Percentiles rank a stretch among this genome's conserved stretches.
Conservation (phyloP, 1,140 invertebrate genomes). For the Scaptomyza graminum region DNA sequence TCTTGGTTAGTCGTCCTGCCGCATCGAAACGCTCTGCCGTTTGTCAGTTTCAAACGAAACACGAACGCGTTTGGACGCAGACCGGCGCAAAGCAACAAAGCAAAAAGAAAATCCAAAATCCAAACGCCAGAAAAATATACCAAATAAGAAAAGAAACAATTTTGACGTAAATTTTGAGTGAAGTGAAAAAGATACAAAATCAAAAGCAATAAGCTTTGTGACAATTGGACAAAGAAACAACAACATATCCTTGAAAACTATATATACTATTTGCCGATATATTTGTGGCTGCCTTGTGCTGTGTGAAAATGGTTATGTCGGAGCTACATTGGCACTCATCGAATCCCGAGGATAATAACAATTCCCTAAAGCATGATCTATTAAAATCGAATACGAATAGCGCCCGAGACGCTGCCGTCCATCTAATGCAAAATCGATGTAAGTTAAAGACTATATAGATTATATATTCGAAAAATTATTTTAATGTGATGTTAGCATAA, state of each 20-base stretch:
- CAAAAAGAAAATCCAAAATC: slow-evolving; percentile 4
- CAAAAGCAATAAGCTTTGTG: slow-evolving; percentile 8
- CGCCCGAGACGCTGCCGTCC: slow-evolving; percentile 66
- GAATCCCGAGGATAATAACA: slow-evolving; percentile 82
- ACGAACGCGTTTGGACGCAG: slow-evolving; percentile 77
- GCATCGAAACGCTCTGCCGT: slow-evolving; percentile 47
- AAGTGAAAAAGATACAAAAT: background rate
- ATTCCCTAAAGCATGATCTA: slow-evolving; percentile 79
- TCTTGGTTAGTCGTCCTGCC: slow-evolving; percentile 61
- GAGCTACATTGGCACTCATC: slow-evolving; percentile 81
- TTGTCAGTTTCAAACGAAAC: slow-evolving; percentile 82
- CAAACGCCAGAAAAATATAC: slow-evolving; percentile 17
- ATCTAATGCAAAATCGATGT: slow-evolving; percentile 83
- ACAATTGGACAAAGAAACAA: slow-evolving; percentile 20
- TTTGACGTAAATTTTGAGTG: slow-evolving; percentile 4
- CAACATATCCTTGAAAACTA: slow-evolving; percentile 26
- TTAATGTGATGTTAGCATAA: too few relatives aligned
- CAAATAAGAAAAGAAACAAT: slow-evolving; percentile 19
- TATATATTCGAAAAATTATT: background rate
- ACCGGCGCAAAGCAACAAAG: slow-evolving; percentile 37
- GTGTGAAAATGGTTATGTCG: slow-evolving; percentile 83
- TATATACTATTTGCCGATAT: slow-evolving; percentile 1
- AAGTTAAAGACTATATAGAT: slow-evolving; percentile 48
- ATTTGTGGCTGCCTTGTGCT: slow-evolving; percentile 10
- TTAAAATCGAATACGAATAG: slow-evolving; percentile 73